Evolutionary conservation across 2,113 vertebrate species (phyloP).

Genomic region (Podarcis muralis): DNA sequence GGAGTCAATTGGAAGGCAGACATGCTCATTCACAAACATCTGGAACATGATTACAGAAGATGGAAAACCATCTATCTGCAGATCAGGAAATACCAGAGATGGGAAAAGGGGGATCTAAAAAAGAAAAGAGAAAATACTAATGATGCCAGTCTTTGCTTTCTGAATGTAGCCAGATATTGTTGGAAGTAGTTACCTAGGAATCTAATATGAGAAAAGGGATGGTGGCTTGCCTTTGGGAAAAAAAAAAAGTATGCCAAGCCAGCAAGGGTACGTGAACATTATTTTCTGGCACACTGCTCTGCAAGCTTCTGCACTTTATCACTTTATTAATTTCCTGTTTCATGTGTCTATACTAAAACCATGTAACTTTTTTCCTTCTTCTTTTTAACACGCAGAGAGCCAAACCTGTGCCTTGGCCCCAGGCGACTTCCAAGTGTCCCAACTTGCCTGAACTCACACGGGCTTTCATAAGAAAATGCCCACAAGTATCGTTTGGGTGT

Average conservation of each 20-base stretch:
- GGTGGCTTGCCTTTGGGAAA: not conserved
- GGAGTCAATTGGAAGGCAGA: not conserved
- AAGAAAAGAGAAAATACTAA: not conserved
- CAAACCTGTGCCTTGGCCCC: conserved; percentile 38
- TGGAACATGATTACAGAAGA: conserved; percentile 2
- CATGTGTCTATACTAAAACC: conserved; percentile 20
- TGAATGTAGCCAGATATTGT: not conserved
- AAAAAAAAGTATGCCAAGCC: not conserved
- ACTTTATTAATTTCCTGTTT: conserved; percentile 45
- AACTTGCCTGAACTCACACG: conserved; percentile 22
- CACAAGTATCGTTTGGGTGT: not conserved
- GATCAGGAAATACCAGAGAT: not conserved
- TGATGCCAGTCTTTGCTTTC: not conserved
- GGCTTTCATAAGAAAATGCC: conserved; percentile 4
- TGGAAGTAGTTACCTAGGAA: not conserved
- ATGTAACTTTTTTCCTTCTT: not conserved
- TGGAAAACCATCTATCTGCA: not conserved
- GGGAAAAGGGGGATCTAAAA: not conserved
- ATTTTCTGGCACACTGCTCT: conserved; percentile 41
- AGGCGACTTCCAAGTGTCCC: conserved; percentile 33
- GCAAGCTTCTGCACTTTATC: conserved; percentile 18
- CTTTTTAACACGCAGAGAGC: not conserved
- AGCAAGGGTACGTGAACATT: conserved; percentile 15
- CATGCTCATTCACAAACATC: not conserved
- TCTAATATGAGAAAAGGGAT: not conserved